Evolutionary conservation across 2,888 invertebrate genomes (phyloP).

Genomic region (Amaurobius ferox): DNA sequence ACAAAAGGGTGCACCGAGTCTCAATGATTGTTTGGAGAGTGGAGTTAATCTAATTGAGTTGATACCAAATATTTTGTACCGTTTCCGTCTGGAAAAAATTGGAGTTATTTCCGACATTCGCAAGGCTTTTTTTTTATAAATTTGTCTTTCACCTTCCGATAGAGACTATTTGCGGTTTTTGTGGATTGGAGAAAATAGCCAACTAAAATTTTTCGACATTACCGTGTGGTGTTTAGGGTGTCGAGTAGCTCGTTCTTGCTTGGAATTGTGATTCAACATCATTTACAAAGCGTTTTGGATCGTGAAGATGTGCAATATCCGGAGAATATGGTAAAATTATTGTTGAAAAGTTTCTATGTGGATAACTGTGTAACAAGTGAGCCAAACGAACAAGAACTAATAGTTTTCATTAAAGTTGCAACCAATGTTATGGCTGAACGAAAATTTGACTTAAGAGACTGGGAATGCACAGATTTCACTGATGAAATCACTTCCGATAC

Average conservation of each 20-base stretch:
- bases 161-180: no score
- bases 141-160: no score
- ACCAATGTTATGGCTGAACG: no score
- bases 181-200: constrained; percentile 11
- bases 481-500: neutral
- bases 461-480: constrained; percentile 12
- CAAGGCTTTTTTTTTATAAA: no score
- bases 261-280: no score
- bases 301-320: no score
- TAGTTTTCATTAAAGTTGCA: neutral
- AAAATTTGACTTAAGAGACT: neutral
- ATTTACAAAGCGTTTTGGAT: no score
- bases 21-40: constrained; percentile 21
- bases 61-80: constrained; percentile 21
- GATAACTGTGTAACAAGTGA: neutral
- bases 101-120: no score
- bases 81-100: constrained; percentile 11
- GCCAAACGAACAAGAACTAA: no score
- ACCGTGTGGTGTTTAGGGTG: neutral
- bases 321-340: neutral
- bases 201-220: neutral
- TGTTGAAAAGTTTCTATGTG: neutral
- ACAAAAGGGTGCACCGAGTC: no score
- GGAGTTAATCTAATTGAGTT: constrained; percentile 27
- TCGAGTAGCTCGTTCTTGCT: no score